phyloP scores from a whole-genome alignment of 2,797 vertebrate genomes.

The Anguilla marmorata region DNA sequence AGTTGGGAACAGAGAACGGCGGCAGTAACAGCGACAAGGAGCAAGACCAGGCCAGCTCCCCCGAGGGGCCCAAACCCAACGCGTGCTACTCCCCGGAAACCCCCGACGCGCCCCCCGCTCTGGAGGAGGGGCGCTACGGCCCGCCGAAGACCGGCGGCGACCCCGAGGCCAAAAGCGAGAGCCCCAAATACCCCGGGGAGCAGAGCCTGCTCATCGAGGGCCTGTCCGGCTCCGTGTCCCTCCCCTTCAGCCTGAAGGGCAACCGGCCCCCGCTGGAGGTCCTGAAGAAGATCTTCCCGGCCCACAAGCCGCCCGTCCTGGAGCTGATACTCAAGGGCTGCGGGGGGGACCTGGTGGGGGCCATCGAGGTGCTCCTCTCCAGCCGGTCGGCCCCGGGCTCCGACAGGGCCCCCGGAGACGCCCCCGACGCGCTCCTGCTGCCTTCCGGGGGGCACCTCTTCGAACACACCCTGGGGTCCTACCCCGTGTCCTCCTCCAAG shows the following conservation, averaged over 20 bases:
- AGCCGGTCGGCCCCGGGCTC: constrained; percentile 75
- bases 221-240: constrained; percentile 83
- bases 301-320: constrained; percentile 90
- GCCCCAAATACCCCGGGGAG: constrained; percentile 80
- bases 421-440: constrained; percentile 76
- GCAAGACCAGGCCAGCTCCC: constrained; percentile 83
- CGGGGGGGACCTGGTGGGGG: constrained; percentile 91
- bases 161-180: constrained; percentile 73
- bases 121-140: constrained; percentile 75
- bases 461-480: constrained; percentile 86
- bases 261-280: constrained; percentile 94
- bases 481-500: constrained; percentile 87
- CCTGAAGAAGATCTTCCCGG: constrained; percentile 94
- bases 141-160: constrained; percentile 72
- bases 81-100: constrained; percentile 84
- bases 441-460: constrained; percentile 87
- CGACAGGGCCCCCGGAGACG: constrained; percentile 72
- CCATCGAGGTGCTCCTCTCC: constrained; percentile 93
- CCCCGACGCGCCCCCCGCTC: constrained; percentile 78
- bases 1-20: constrained; percentile 74
- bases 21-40: constrained; percentile 90
- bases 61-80: constrained; percentile 83
- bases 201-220: constrained; percentile 88
- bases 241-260: constrained; percentile 87
- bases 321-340: constrained; percentile 96